Evolutionary conservation across 2,888 invertebrate genomes (phyloP).

Genomic region (Nephrotoma appendiculata): DNA sequence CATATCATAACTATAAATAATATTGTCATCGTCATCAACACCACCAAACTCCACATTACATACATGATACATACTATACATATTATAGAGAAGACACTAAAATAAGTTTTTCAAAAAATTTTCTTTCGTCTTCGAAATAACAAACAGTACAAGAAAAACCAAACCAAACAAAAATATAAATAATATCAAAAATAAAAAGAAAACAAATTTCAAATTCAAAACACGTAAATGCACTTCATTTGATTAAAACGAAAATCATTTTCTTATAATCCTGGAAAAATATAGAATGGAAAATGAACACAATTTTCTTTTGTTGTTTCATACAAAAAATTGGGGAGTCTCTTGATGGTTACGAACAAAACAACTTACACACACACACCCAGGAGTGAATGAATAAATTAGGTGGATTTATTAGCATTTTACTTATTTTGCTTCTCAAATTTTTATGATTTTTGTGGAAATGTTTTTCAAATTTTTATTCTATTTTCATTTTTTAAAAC

Average conservation of each 20-base stretch:
- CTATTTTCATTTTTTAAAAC: neutral
- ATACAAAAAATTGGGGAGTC: neutral
- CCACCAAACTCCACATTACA: neutral
- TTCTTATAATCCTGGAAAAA: neutral
- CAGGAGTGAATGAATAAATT: neutral
- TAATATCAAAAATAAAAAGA: neutral
- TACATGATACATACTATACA: neutral
- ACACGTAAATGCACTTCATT: constrained; percentile 4
- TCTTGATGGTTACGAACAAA: neutral
- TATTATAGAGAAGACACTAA: neutral
- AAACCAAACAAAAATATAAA: neutral
- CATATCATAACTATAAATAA: neutral
- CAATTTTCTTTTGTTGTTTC: neutral
- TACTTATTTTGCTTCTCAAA: neutral
- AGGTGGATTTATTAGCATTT: neutral
- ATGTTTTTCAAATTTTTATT: neutral
- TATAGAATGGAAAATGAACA: neutral
- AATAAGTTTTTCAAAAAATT: neutral
- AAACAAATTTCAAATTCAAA: neutral
- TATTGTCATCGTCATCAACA: neutral
- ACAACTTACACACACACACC: neutral
- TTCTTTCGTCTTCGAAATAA: neutral
- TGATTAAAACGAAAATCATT: neutral
- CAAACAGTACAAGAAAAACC: neutral
- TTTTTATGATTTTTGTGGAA: neutral